Conservation (phyloP, 2,113 vertebrate species). For the Pitta sordida region DNA sequence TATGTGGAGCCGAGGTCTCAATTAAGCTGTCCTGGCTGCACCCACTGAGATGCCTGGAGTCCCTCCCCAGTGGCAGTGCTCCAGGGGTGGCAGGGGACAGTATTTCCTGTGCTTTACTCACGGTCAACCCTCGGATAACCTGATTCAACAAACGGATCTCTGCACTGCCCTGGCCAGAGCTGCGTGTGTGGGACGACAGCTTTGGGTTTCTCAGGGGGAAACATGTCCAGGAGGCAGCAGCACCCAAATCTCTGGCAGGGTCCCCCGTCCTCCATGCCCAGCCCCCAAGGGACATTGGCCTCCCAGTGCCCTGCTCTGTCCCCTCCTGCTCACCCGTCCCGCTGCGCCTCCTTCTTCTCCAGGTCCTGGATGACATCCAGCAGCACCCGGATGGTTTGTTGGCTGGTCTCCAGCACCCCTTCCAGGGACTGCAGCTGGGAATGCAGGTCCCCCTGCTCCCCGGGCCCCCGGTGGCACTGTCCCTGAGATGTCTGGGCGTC, state of each 20-base stretch:
- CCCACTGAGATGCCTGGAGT: neutral
- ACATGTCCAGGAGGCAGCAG: rapidly evolving
- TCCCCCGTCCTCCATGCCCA: neutral
- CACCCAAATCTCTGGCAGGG: neutral
- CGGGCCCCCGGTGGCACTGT: neutral
- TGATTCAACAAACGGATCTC: rapidly evolving
- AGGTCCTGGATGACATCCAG: slow-evolving; percentile 90
- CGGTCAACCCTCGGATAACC: neutral
- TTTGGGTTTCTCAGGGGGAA: neutral
- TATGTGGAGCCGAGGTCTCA: neutral
- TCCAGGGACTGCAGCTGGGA: slow-evolving; percentile 85
- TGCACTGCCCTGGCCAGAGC: neutral
- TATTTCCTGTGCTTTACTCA: neutral
- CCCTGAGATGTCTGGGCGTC: slow-evolving; percentile 60
- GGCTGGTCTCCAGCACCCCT: slow-evolving; percentile 87
- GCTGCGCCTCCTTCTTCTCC: slow-evolving; percentile 86
- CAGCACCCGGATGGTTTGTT: slow-evolving; percentile 87
- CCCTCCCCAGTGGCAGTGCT: neutral
- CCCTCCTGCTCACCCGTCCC: slow-evolving; percentile 78
- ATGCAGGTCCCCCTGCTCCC: slow-evolving; percentile 75
- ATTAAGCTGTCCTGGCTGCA: neutral
- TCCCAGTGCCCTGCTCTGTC: rapidly evolving
- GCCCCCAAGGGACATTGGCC: rapidly evolving
- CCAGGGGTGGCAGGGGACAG: rapidly evolving
- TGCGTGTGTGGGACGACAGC: rapidly evolving